These are phyloP conservation scores for Sorex fumeus DNA, from an alignment of 2,113 vertebrate genomes.

Conservation along the genomic window DNA sequence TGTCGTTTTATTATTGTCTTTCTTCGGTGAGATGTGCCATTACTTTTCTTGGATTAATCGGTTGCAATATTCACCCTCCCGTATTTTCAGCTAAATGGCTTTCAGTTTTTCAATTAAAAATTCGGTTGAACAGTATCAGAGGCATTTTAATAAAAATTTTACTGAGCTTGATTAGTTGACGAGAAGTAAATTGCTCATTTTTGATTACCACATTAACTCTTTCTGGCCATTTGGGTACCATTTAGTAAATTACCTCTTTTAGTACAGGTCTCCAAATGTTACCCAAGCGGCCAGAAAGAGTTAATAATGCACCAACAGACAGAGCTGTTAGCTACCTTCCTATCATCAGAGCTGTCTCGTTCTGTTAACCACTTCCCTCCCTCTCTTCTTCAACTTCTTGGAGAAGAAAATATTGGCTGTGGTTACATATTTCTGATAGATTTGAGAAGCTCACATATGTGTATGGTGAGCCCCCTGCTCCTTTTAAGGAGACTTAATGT, in stretches of 20 bases:
- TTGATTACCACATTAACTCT: conserved; percentile 85
- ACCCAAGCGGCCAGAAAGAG: conserved; percentile 82
- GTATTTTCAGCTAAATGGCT: conserved; percentile 78
- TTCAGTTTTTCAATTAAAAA: conserved; percentile 84
- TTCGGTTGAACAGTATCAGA: conserved; percentile 82
- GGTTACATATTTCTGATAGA: conserved; percentile 65
- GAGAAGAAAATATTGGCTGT: conserved; percentile 64
- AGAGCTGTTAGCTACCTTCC: conserved; percentile 59
- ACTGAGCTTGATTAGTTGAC: conserved; percentile 84
- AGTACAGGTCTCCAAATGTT: conserved; percentile 65
- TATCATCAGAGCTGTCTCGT: conserved; percentile 59
- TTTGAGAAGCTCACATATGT: background rate
- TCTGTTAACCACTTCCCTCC: conserved; percentile 74
- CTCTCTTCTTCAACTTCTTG: conserved; percentile 72
- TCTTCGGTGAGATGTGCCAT: conserved; percentile 23
- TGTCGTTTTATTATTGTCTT: conserved; percentile 30
- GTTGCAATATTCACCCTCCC: conserved; percentile 68
- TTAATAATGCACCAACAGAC: conserved; percentile 75
- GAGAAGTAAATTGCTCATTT: conserved; percentile 82
- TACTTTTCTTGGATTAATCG: conserved; percentile 76
- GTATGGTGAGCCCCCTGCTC: background rate
- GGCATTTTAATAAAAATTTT: conserved; percentile 83
- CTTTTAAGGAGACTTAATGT: background rate
- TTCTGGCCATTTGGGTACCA: conserved; percentile 77
- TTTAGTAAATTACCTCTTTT: conserved; percentile 83